Conservation (phyloP, 2,797 vertebrate species). For the Aulostomus chinensis region DNA sequence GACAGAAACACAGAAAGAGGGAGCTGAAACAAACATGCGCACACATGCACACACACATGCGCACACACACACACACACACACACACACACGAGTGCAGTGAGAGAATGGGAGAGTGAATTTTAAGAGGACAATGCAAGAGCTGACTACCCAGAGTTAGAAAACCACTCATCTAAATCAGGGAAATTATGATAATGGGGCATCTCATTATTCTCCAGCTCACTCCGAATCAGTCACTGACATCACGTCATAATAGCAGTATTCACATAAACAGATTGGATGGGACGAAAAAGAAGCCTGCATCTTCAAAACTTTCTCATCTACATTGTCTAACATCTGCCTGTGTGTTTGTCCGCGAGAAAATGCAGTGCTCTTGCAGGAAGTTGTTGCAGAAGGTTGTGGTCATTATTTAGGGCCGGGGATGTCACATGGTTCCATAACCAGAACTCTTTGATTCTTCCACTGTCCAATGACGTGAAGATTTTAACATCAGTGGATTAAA, state of each 20-base stretch:
- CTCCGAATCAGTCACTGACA: conserved; percentile 76
- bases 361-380: conserved; percentile 62
- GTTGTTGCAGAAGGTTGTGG: conserved; percentile 70
- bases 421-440: conserved; percentile 43
- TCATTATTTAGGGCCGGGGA: conserved; percentile 75
- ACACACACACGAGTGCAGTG: conserved; percentile 17
- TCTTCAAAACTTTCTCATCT: conserved; percentile 69
- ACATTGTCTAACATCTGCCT: conserved; percentile 42
- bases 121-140: conserved; percentile 69
- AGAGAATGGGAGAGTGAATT: conserved; percentile 52
- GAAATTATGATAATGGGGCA: conserved; percentile 82
- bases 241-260: conserved; percentile 77
- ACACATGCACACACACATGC: conserved; percentile 19
- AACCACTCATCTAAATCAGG: conserved; percentile 83
- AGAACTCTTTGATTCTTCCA: conserved; percentile 13
- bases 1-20: conserved; percentile 27
- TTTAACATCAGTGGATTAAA: background rate
- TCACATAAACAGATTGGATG: conserved; percentile 78
- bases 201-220: conserved; percentile 79
- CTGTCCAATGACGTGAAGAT: conserved; percentile 58
- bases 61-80: conserved; percentile 16
- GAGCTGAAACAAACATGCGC: conserved; percentile 27
- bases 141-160: conserved; percentile 74
- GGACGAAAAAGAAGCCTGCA: conserved; percentile 60
- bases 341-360: conserved; percentile 16